Evolutionary conservation across 1,140 invertebrate genomes (phyloP), one percentile per base, ranked within the genome.

Genomic region (Argopecten irradians): DNA sequence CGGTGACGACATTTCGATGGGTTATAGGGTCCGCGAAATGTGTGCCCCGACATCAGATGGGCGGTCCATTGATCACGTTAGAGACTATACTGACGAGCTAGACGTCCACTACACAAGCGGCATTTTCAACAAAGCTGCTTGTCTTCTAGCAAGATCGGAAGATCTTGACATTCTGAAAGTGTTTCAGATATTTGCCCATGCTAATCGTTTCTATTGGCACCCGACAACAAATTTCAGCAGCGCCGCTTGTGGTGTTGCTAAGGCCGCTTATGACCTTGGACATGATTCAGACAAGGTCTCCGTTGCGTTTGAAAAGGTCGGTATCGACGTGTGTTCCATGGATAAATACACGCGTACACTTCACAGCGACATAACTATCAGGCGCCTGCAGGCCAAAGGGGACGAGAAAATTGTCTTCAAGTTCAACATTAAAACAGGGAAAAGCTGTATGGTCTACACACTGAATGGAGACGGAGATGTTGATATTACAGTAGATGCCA

Each of bases 151-250:
- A 0, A 82, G 83, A 39, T 33, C 85, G 14, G 84, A 71, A 2
- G 46, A 36, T 46, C 86, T 91, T 33, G 71, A 36, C 34, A 71
- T 89, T 5, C 87, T 89, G 34, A 89, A 90, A 32, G 86, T 89
- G 22, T 92, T 91, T 85, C 86, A 87, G 34, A 89, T 92, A 43
- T 92, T 92, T 87, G 87, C 89, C 9, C 88, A 87, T 83, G 92
- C 93, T n/a, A 93, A 92, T 89, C 55, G 88, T 22, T 87, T 92
- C 34, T 93, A 92, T 85, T 93, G 93, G 93, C 86, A 89, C 36
- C 87, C 84, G 36, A 86, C 85, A 34, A 88, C 86, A 1, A 88
- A 85, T 41, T 93, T 92, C 83, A 71, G 14, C 14, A 71, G 86
- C 5, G 93, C 82, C 0, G 91, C 89, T 28, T 93, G 93, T 89